Evolutionary conservation across 2,113 vertebrate genomes (phyloP).

Genomic region (Dasyprocta punctata): DNA sequence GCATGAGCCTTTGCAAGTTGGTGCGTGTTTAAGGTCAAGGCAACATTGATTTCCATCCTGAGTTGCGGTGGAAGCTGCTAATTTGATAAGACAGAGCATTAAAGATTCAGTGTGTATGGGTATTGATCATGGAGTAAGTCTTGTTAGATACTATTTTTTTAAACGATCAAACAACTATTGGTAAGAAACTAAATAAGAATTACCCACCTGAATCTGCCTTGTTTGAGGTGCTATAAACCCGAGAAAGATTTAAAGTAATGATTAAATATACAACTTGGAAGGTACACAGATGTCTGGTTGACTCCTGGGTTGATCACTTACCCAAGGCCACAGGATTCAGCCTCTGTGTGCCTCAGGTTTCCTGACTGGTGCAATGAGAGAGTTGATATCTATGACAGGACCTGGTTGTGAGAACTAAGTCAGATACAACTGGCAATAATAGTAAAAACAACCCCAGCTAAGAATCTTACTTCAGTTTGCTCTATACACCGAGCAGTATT

Average conservation of each 20-base stretch:
- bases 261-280: neutral
- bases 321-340: neutral
- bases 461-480: neutral
- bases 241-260: neutral
- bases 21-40: conserved; percentile 61
- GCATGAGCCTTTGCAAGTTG: conserved; percentile 54
- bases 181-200: conserved; percentile 69
- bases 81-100: conserved; percentile 75
- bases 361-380: neutral
- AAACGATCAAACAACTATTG: conserved; percentile 72
- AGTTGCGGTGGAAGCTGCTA: conserved; percentile 76
- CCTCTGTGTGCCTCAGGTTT: neutral
- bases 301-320: neutral
- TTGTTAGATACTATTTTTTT: conserved; percentile 69
- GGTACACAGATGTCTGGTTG: neutral
- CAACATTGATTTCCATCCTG: conserved; percentile 63
- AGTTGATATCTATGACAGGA: neutral
- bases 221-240: conserved; percentile 10
- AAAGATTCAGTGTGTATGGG: conserved; percentile 67
- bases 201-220: neutral
- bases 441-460: neutral
- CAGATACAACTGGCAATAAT: neutral
- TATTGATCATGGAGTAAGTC: conserved; percentile 69
- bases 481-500: neutral
- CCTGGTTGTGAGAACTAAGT: neutral